Conservation (phyloP, 2,113 vertebrate genomes). For the Ailurus styani region DNA sequence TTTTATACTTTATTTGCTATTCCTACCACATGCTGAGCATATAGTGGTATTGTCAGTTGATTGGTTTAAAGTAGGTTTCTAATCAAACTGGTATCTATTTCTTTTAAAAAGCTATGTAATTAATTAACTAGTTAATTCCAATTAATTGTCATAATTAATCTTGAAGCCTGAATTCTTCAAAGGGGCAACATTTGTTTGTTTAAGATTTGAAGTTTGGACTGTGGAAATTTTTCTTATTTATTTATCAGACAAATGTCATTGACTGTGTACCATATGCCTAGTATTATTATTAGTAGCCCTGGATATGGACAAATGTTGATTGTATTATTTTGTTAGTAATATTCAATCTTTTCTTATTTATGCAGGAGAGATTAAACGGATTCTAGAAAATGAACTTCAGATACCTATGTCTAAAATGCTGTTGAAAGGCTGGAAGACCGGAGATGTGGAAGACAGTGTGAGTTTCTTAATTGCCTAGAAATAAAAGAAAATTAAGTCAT, state of each 20-base stretch:
- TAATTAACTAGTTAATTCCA: background rate
- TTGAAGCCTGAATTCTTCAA: constrained; percentile 22
- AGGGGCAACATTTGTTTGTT: background rate
- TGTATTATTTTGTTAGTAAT: constrained; percentile 55
- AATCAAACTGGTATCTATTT: background rate
- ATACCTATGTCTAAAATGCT: constrained; percentile 97
- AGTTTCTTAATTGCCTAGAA: constrained; percentile 81
- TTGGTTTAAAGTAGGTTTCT: constrained; percentile 16
- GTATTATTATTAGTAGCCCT: constrained; percentile 25
- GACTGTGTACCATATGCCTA: background rate
- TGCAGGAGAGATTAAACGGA: constrained; percentile 95
- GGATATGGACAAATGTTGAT: background rate
- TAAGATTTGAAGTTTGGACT: constrained; percentile 24
- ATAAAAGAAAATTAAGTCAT: constrained; percentile 45
- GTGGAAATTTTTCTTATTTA: constrained; percentile 8
- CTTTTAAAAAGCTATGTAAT: background rate
- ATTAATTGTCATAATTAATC: constrained; percentile 23
- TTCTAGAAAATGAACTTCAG: constrained; percentile 95
- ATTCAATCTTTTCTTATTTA: constrained; percentile 60
- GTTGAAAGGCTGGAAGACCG: constrained; percentile 98
- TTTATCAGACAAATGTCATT: constrained; percentile 1
- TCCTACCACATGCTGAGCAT: background rate
- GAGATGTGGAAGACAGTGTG: constrained; percentile 96
- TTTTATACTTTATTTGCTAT: background rate
- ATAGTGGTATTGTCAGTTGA: background rate